phyloP scores from a whole-genome alignment of 2,888 invertebrate species.

The Colostygia pectinataria region DNA sequence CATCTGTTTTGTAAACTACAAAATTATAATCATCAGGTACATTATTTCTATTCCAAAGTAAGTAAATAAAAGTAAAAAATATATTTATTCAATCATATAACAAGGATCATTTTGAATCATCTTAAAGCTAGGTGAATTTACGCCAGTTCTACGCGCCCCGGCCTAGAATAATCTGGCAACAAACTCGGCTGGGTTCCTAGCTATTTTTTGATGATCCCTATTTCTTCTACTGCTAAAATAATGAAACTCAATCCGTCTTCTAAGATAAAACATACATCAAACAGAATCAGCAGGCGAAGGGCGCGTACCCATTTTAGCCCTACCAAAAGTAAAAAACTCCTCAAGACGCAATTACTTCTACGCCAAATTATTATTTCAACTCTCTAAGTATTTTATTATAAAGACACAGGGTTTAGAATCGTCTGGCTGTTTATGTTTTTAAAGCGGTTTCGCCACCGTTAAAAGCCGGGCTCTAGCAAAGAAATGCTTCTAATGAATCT shows the following conservation, averaged over 20 bases:
- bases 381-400: slow-evolving; percentile 5
- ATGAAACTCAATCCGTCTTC: slow-evolving; percentile 45
- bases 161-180: too few species aligned
- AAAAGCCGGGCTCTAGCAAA: slow-evolving; percentile 78
- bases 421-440: slow-evolving; percentile 28
- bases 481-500: slow-evolving; percentile 81
- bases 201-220: too few species aligned
- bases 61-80: too few species aligned
- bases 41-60: too few species aligned
- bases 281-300: slow-evolving; percentile 34
- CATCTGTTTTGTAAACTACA: too few species aligned
- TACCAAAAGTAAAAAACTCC: slow-evolving; percentile 60
- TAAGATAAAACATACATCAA: slow-evolving; percentile 49
- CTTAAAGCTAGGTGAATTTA: too few species aligned
- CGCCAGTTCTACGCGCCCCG: too few species aligned
- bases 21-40: too few species aligned
- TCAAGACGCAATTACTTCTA: slow-evolving; percentile 78
- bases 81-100: too few species aligned
- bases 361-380: slow-evolving; percentile 44
- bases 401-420: slow-evolving; percentile 46
- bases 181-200: too few species aligned
- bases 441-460: slow-evolving; percentile 55
- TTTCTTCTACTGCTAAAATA: slow-evolving; percentile 19
- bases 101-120: too few species aligned
- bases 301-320: slow-evolving; percentile 50